Evolutionary conservation across 2,797 vertebrate species (phyloP).

Genomic region (Acanthornis magna): DNA sequence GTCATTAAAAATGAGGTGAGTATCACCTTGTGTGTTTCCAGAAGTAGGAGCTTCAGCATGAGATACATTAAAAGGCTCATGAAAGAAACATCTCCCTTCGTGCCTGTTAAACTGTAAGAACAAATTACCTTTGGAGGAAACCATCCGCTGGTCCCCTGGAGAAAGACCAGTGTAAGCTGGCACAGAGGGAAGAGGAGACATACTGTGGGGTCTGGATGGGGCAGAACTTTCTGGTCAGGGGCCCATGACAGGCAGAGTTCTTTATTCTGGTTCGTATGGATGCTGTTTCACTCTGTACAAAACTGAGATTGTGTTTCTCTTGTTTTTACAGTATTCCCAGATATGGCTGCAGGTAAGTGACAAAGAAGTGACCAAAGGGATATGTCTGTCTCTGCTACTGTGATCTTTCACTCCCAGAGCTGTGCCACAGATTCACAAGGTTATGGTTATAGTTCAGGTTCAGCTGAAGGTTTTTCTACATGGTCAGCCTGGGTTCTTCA

Average conservation of each 20-base stretch:
- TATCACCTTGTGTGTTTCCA: neutral
- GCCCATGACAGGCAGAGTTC: neutral
- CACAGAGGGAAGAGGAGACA: neutral
- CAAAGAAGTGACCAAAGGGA: neutral
- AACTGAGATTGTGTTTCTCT: conserved; percentile 13
- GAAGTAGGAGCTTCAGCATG: neutral
- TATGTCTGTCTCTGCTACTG: neutral
- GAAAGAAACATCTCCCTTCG: neutral
- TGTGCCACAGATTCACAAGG: neutral
- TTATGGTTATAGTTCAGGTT: neutral
- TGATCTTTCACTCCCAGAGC: neutral
- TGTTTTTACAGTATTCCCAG: conserved; percentile 29
- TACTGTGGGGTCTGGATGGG: neutral
- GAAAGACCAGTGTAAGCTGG: neutral
- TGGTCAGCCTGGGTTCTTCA: neutral
- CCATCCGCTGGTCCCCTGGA: neutral
- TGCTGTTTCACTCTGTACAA: neutral
- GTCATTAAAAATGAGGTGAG: conserved; percentile 40
- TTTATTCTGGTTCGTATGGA: neutral
- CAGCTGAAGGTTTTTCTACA: neutral
- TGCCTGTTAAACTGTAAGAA: neutral
- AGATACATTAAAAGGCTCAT: neutral
- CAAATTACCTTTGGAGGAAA: neutral
- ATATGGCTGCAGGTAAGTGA: conserved; percentile 42
- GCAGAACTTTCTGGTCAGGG: neutral